Conservation (phyloP, 2,888 invertebrate genomes). For the Trichopoda pennipes region DNA sequence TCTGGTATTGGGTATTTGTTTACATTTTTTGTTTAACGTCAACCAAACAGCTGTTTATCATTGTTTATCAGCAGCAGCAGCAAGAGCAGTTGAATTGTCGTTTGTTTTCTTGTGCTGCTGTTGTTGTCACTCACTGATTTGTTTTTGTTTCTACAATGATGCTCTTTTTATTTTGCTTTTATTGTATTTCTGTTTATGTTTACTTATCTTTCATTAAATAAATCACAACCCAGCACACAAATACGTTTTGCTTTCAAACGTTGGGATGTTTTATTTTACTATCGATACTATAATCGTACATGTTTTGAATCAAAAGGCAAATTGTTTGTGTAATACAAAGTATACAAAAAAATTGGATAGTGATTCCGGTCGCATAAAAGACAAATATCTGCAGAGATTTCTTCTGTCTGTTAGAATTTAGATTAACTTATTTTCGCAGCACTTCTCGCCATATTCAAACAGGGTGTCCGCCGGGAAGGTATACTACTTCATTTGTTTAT, state of each 20-base stretch:
- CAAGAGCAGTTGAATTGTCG: constrained; percentile 33
- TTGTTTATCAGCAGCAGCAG: constrained; percentile 30
- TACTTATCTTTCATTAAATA: constrained; percentile 12
- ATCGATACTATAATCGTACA: neutral
- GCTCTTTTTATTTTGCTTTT: constrained; percentile 35
- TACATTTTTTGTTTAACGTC: constrained; percentile 41
- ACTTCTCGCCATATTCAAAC: no score
- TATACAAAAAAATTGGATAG: no score
- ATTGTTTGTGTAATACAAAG: no score
- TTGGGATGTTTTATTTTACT: neutral
- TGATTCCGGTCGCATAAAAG: no score
- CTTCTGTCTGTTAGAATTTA: no score
- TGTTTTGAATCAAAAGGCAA: no score
- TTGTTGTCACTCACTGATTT: constrained; percentile 2
- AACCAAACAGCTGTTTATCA: constrained; percentile 46
- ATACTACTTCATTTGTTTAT: no score
- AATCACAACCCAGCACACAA: constrained; percentile 29
- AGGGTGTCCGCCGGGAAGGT: no score
- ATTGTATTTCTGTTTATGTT: constrained; percentile 14
- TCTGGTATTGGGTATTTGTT: constrained; percentile 39
- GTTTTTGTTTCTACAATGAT: constrained; percentile 16
- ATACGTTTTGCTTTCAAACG: neutral
- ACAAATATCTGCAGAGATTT: no score
- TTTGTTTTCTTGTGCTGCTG: constrained; percentile 3
- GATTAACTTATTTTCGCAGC: no score